Evolutionary conservation across 2,797 vertebrate species (phyloP).

Genomic region (Sebastes vulpes): DNA sequence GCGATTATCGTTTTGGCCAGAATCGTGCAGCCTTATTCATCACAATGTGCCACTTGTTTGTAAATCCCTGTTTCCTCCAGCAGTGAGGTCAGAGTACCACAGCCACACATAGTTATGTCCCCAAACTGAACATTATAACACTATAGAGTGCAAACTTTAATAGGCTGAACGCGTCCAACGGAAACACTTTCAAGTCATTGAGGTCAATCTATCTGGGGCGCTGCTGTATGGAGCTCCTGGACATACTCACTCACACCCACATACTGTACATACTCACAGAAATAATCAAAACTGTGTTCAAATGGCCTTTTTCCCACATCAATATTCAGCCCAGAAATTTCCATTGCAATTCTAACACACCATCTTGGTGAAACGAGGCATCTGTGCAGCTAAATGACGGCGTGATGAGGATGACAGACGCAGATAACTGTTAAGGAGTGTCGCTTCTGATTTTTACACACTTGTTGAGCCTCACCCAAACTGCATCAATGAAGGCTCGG

Average conservation of each 20-base stretch:
- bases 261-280: not conserved
- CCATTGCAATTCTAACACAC: not conserved
- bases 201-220: slow-evolving; percentile 44
- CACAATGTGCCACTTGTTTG: not conserved
- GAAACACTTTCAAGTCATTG: slow-evolving; percentile 35
- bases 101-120: not conserved
- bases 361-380: slow-evolving; percentile 12
- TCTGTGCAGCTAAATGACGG: slow-evolving; percentile 3
- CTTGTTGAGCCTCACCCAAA: slow-evolving; percentile 12
- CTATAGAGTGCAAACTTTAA: slow-evolving; percentile 12
- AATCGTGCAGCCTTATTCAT: not conserved
- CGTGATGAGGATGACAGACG: not conserved
- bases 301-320: not conserved
- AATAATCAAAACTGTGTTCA: not conserved
- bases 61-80: slow-evolving; percentile 14
- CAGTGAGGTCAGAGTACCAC: slow-evolving; percentile 16
- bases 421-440: not conserved
- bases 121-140: slow-evolving; percentile 23
- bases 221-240: not conserved
- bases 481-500: not conserved
- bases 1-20: accelerated
- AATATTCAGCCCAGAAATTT: not conserved
- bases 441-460: slow-evolving; percentile 1
- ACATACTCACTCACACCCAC: slow-evolving; percentile 1
- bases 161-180: slow-evolving; percentile 7